These are phyloP conservation scores for Hucho hucho DNA, from an alignment of 2,113 vertebrate genomes.

Conservation along the genomic window DNA sequence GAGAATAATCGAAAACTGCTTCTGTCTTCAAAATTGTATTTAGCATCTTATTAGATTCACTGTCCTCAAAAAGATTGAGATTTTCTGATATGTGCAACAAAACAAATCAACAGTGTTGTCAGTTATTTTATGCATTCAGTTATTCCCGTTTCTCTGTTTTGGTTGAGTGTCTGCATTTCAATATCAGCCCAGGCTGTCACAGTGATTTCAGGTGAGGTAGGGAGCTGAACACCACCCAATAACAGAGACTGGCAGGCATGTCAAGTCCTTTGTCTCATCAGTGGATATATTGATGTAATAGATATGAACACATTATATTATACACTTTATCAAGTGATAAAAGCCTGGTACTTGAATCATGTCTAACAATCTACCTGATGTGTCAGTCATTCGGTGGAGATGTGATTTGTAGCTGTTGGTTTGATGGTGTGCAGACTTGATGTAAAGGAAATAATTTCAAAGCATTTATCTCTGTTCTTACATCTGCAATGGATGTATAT, in stretches of 20 bases:
- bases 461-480: slow-evolving; percentile 39
- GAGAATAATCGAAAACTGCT: background rate
- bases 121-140: slow-evolving; percentile 72
- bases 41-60: background rate
- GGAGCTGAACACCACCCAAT: slow-evolving; percentile 65
- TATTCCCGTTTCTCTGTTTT: slow-evolving; percentile 64
- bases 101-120: slow-evolving; percentile 68
- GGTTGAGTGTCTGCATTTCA: slow-evolving; percentile 68
- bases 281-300: slow-evolving; percentile 21
- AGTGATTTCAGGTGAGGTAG: slow-evolving; percentile 66
- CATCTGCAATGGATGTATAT: slow-evolving; percentile 57
- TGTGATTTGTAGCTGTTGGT: slow-evolving; percentile 60
- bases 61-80: slow-evolving; percentile 18
- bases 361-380: slow-evolving; percentile 53
- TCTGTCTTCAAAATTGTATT: slow-evolving; percentile 14
- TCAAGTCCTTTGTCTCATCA: slow-evolving; percentile 51
- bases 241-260: slow-evolving; percentile 55
- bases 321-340: background rate
- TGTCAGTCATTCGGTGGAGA: slow-evolving; percentile 60
- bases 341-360: slow-evolving; percentile 41
- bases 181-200: slow-evolving; percentile 70
- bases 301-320: slow-evolving; percentile 37
- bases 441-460: slow-evolving; percentile 37
- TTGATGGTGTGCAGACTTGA: slow-evolving; percentile 4
- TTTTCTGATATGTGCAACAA: slow-evolving; percentile 55